Percentiles rank a stretch among this genome's conserved stretches.
These are phyloP conservation scores for Oscheius myriophilus DNA, from an alignment of 2,888 invertebrate genomes.

Conservation along the genomic window DNA sequence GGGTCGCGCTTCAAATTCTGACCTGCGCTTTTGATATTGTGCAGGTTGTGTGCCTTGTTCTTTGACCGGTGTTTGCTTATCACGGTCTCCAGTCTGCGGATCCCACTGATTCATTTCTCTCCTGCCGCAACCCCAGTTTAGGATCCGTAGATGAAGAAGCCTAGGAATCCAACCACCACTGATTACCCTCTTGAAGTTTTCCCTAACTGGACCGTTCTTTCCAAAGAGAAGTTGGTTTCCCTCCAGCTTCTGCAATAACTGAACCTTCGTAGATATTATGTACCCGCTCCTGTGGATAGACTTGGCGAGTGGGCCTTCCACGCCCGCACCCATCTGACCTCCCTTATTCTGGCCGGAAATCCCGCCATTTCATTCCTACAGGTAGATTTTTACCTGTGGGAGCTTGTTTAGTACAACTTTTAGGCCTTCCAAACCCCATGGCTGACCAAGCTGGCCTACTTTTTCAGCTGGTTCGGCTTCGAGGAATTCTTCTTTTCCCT, in stretches of 20 bases:
- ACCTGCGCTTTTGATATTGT: background rate
- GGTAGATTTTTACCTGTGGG: slow-evolving; percentile 14
- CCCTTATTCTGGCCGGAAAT: slow-evolving; percentile 48
- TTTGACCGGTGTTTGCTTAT: background rate
- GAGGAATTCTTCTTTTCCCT: slow-evolving; percentile 45
- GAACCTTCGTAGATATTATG: slow-evolving; percentile 27
- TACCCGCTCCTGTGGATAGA: slow-evolving; percentile 41
- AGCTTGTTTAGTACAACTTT: slow-evolving; percentile 14
- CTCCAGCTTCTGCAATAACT: background rate
- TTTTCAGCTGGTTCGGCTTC: slow-evolving; percentile 42
- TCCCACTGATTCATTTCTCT: background rate
- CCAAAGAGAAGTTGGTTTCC: slow-evolving; percentile 31
- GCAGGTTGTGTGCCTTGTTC: background rate
- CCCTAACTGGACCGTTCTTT: slow-evolving; percentile 43
- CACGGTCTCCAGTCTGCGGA: background rate
- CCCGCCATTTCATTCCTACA: slow-evolving; percentile 45
- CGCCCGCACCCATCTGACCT: slow-evolving; percentile 41
- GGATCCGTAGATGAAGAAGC: slow-evolving; percentile 4
- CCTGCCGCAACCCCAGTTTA: background rate
- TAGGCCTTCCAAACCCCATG: slow-evolving; percentile 29
- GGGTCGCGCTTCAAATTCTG: too few species aligned
- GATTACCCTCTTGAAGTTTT: slow-evolving; percentile 42
- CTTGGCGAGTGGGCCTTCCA: slow-evolving; percentile 39
- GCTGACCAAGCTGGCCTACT: slow-evolving; percentile 35
- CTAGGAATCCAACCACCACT: slow-evolving; percentile 1